Conservation (phyloP, 2,888 invertebrate genomes). For the Brenthis daphne region DNA sequence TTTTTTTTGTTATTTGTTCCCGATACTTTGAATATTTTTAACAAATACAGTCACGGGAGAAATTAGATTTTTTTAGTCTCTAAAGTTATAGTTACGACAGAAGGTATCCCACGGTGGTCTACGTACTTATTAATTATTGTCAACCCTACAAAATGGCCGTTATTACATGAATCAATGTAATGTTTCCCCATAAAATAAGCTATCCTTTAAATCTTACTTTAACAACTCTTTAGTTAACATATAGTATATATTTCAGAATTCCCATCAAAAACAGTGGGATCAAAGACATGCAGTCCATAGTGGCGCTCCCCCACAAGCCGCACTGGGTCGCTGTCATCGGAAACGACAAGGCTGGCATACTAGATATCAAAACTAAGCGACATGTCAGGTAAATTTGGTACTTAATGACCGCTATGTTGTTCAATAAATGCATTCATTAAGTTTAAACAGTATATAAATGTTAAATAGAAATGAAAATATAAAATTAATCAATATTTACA, state of each 20-base stretch:
- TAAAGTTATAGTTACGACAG: too few species aligned
- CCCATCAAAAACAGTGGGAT: slow-evolving; percentile 77
- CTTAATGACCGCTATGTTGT: too few species aligned
- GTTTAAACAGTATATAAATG: too few species aligned
- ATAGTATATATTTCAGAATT: slow-evolving; percentile 53
- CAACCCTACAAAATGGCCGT: not conserved
- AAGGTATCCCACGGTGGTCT: too few species aligned
- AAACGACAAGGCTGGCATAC: slow-evolving; percentile 93
- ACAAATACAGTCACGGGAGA: too few species aligned
- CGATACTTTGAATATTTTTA: too few species aligned
- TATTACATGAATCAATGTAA: not conserved
- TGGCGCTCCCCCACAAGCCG: slow-evolving; percentile 92
- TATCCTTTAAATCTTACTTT: not conserved
- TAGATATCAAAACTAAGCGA: slow-evolving; percentile 94
- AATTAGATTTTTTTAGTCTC: too few species aligned
- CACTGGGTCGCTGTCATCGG: slow-evolving; percentile 94
- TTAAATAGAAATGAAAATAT: too few species aligned
- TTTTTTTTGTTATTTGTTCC: too few species aligned
- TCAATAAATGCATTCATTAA: too few species aligned
- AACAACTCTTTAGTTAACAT: not conserved
- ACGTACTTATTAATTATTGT: not conserved
- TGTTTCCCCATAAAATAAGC: too few species aligned
- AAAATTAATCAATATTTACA: too few species aligned
- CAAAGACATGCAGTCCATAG: slow-evolving; percentile 88
- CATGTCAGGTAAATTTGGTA: slow-evolving; percentile 84